These are phyloP conservation scores for Acanthurus leucopareius DNA, from an alignment of 2,797 vertebrate species.

Conservation along the genomic window DNA sequence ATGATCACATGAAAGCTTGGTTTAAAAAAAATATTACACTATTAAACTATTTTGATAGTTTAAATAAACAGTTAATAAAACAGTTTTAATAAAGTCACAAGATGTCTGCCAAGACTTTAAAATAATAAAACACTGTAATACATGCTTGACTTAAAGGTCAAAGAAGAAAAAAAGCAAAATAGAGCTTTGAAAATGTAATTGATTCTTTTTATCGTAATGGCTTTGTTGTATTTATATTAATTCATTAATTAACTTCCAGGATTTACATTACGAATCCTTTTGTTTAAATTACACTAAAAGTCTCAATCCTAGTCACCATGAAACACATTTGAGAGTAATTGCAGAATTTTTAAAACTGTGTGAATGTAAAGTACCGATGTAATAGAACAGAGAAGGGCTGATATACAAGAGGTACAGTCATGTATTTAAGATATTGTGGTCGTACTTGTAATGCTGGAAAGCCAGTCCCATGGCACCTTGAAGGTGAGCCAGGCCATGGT, in stretches of 20 bases:
- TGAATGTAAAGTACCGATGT: neutral
- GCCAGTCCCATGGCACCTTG: slow-evolving; percentile 83
- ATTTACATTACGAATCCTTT: neutral
- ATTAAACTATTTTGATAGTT: too few relatives aligned
- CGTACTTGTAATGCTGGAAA: slow-evolving; percentile 80
- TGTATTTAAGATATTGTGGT: neutral
- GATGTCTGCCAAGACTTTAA: too few relatives aligned
- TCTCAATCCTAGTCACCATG: neutral
- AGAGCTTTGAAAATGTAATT: too few relatives aligned
- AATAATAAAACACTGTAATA: too few relatives aligned
- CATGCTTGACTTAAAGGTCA: too few relatives aligned
- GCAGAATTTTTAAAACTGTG: neutral
- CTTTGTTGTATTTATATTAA: too few relatives aligned
- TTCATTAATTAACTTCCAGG: neutral
- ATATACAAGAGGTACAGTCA: neutral
- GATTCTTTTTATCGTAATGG: too few relatives aligned
- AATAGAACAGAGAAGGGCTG: neutral
- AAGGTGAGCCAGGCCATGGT: slow-evolving; percentile 82
- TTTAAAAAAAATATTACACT: too few relatives aligned
- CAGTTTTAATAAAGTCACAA: too few relatives aligned
- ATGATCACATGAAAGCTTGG: neutral
- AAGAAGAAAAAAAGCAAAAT: too few relatives aligned
- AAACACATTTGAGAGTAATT: neutral
- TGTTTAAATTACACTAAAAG: neutral
- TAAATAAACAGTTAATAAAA: too few relatives aligned